Percentiles rank a stretch among this genome's conserved stretches.
phyloP scores from a whole-genome alignment of 2,797 vertebrate species.

The Galago senegalensis region DNA sequence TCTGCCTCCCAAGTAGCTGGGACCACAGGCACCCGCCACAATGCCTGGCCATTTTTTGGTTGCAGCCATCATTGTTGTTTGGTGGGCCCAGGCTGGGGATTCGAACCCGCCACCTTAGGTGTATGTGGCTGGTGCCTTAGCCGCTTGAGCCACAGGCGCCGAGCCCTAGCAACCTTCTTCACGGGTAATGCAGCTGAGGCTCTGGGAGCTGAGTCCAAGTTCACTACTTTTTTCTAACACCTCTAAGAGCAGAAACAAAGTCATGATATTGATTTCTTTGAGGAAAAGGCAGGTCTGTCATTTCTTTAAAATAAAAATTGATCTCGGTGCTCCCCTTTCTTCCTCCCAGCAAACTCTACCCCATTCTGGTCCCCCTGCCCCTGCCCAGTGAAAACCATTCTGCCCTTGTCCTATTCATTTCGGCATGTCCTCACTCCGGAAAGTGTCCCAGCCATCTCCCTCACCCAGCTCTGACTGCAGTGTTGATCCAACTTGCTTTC shows the following conservation, averaged over 20 bases:
- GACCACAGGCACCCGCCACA: no score
- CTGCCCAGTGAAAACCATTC: neutral
- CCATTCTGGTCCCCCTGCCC: neutral
- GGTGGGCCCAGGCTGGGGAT: no score
- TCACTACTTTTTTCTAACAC: neutral
- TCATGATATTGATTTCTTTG: neutral
- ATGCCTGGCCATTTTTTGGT: no score
- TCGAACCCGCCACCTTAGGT: no score
- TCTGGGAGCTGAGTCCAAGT: neutral
- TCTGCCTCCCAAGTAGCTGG: no score
- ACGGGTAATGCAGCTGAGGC: neutral
- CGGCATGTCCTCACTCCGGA: neutral
- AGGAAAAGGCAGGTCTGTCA: neutral
- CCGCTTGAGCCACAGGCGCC: no score
- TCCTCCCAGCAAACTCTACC: neutral
- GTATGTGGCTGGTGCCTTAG: no score
- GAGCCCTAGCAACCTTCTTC: neutral
- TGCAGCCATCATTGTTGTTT: no score
- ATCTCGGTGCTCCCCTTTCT: neutral
- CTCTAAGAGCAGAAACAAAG: constrained; percentile 41
- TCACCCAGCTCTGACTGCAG: neutral
- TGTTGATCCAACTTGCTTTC: constrained; percentile 57
- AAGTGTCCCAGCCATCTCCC: neutral
- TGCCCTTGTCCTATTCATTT: neutral
- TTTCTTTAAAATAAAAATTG: neutral